Conservation (phyloP, 2,113 vertebrate genomes). For the Psilopogon haemacephalus region DNA sequence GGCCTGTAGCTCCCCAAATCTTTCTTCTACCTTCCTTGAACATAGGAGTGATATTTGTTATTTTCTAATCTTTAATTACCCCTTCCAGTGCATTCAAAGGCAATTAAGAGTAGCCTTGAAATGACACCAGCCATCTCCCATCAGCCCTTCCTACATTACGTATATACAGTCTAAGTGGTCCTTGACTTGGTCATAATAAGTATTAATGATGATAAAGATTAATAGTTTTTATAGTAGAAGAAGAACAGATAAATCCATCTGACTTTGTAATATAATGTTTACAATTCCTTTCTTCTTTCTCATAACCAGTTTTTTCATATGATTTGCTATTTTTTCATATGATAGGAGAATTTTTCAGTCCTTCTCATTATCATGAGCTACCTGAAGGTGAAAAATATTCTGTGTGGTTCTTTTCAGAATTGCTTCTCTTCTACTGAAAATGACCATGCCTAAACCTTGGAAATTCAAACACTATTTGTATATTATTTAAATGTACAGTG, state of each 20-base stretch:
- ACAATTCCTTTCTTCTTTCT: not conserved
- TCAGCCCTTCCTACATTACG: accelerated
- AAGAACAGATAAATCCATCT: not conserved
- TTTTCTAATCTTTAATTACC: not conserved
- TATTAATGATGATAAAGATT: not conserved
- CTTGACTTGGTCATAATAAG: not conserved
- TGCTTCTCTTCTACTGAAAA: not conserved
- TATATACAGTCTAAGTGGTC: not conserved
- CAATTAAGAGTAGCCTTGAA: not conserved
- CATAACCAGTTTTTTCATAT: not conserved
- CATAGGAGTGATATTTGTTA: not conserved
- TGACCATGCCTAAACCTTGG: not conserved
- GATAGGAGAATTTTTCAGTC: not conserved
- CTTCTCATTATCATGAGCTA: not conserved
- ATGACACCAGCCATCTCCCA: not conserved
- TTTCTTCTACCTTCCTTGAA: not conserved
- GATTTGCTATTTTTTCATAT: not conserved
- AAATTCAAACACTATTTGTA: not conserved
- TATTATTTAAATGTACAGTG: not conserved
- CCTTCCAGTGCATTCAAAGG: not conserved
- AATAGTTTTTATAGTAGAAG: not conserved
- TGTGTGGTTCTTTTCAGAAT: not conserved
- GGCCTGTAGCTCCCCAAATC: too few relatives aligned
- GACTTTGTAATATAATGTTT: not conserved
- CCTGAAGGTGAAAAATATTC: not conserved